Base-by-base conservation (phyloP, 2,113 vertebrate species). In the Okapia johnstoni region DNA sequence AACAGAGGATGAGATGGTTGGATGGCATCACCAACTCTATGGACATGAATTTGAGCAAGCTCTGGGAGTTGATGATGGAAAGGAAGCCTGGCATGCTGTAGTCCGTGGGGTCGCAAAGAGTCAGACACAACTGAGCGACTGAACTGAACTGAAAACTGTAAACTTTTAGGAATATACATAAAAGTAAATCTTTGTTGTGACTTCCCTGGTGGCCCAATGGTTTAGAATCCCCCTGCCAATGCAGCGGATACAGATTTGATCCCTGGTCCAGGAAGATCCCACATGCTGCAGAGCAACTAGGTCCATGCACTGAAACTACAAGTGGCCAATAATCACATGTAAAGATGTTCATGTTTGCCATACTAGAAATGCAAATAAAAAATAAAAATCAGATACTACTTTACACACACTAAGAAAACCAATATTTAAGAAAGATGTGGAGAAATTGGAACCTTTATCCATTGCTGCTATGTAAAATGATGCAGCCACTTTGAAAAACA, bases 341-440 rank as follows among this genome's bases (percentile, higher is more conserved):
- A 93, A 81, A 70, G 13, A n/a, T 63, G 15, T 43, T 58, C 85
- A 81, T 50, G 36, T 52, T 92, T 92, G 73, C 30, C 40, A 26
- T 86, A 63, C 52, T 26, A 92, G 43, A 97, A 90, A 95, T 76
- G 15, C 63, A 92, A 95, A 36, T 80, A 26, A 94, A 94, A 90
- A 80, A 11, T 17, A 19, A 95, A 14, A 50, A 14, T 58, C 19
- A 97, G 40, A 79, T 81, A 25, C 16, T 9, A 54, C 55, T 93
- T 95, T 30, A 52, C 10, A 96, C 30, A 79, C 21, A 33, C 43
- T 66, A 89, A 81, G 50, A 40, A 73, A 73, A 40, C 36, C 63
- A 86, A 95, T 21, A 19, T 16, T n/a, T 70, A 60, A 7, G 30
- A 61, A 90, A 81, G 33, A 88, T 57, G 33, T 33, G 14, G 52